Conservation (phyloP, 2,113 vertebrate species). For the Chaetodon trifascialis region DNA sequence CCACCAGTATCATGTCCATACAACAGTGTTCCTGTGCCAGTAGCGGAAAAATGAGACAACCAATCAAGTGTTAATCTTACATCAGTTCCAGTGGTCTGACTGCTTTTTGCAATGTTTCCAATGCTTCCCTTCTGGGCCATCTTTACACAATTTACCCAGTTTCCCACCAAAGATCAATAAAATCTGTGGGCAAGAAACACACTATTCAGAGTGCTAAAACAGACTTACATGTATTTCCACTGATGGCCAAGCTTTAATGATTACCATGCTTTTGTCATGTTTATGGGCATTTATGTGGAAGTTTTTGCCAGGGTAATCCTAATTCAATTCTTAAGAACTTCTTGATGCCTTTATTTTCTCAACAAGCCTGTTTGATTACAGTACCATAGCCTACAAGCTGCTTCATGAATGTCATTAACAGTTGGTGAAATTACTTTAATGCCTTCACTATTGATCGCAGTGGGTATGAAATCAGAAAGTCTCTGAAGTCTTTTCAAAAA, state of each 20-base stretch:
- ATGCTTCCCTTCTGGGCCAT: neutral
- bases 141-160: slow-evolving; percentile 21
- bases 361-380: slow-evolving; percentile 49
- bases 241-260: slow-evolving; percentile 63
- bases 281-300: slow-evolving; percentile 59
- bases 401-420: slow-evolving; percentile 64
- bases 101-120: neutral
- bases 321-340: slow-evolving; percentile 52
- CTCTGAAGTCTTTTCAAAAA: slow-evolving; percentile 83
- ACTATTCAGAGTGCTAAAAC: slow-evolving; percentile 30
- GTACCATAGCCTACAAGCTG: slow-evolving; percentile 40
- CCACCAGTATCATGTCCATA: neutral
- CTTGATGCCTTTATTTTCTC: slow-evolving; percentile 18
- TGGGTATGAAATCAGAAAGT: slow-evolving; percentile 59
- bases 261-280: slow-evolving; percentile 67
- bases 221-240: slow-evolving; percentile 40
- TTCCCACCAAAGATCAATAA: slow-evolving; percentile 53
- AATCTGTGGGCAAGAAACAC: slow-evolving; percentile 46
- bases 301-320: slow-evolving; percentile 49
- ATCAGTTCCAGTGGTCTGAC: slow-evolving; percentile 4
- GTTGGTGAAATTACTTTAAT: slow-evolving; percentile 51
- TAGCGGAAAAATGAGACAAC: neutral
- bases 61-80: neutral
- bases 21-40: neutral
- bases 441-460: slow-evolving; percentile 50